These are phyloP conservation scores for Lydus trimaculatus DNA, from an alignment of 2,888 invertebrate genomes.

Conservation along the genomic window DNA sequence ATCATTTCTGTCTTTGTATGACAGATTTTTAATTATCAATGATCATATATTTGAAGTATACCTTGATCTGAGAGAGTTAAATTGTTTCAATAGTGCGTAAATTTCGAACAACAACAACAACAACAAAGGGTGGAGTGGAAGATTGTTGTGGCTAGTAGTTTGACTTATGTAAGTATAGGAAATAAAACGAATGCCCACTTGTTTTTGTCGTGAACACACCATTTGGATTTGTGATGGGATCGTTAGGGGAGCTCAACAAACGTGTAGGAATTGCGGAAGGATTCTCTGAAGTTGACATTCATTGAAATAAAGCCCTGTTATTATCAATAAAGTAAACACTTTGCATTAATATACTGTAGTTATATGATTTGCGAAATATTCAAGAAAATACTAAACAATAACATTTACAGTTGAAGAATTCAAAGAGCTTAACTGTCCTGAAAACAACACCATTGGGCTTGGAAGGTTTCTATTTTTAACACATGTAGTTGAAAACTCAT, in stretches of 20 bases:
- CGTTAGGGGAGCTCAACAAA: conserved; percentile 42
- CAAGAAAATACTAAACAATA: conserved; percentile 22
- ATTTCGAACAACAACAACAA: neutral
- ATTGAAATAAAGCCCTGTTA: conserved; percentile 59
- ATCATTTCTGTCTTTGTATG: conserved; percentile 17
- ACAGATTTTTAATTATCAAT: conserved; percentile 5
- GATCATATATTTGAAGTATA: conserved; percentile 7
- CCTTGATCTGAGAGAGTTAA: neutral
- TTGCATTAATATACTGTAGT: conserved; percentile 43
- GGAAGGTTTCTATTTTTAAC: too few relatives aligned
- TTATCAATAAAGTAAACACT: conserved; percentile 55
- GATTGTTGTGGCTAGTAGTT: conserved; percentile 14
- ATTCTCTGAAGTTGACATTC: conserved; percentile 59
- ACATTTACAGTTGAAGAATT: neutral
- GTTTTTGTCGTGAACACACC: conserved; percentile 56
- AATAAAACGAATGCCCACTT: conserved; percentile 46
- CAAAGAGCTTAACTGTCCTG: neutral
- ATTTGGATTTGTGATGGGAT: conserved; percentile 52
- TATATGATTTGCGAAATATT: conserved; percentile 19
- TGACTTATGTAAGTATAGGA: conserved; percentile 27
- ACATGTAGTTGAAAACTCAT: neutral
- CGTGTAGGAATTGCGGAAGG: conserved; percentile 48
- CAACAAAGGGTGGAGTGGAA: neutral
- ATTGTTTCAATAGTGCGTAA: neutral
- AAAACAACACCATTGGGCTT: too few relatives aligned